These are phyloP conservation scores for Andricus quercusramuli DNA, from an alignment of 2,888 invertebrate genomes.

Conservation along the genomic window DNA sequence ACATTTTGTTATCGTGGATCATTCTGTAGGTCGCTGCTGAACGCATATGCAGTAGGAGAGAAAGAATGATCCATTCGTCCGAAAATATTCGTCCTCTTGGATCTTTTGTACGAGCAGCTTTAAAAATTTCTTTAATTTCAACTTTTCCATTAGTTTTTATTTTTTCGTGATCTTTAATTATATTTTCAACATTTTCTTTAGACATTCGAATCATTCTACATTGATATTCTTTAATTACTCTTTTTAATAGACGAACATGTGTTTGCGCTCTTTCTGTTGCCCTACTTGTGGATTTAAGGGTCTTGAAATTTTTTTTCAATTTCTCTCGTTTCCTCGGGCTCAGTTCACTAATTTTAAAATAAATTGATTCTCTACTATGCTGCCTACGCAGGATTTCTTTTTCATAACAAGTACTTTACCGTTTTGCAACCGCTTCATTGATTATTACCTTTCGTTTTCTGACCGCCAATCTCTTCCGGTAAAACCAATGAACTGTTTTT, in stretches of 20 bases:
- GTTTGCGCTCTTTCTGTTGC: background rate
- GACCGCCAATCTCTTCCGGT: background rate
- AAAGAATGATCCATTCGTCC: background rate
- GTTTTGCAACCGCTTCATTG: background rate
- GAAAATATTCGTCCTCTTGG: conserved; percentile 1
- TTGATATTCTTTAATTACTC: background rate
- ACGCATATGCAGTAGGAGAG: conserved; percentile 31
- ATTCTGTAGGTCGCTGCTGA: conserved; percentile 34
- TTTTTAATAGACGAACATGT: background rate
- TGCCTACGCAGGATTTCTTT: background rate
- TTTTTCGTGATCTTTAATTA: background rate
- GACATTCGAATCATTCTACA: background rate
- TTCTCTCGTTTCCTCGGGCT: background rate
- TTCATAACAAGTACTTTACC: background rate
- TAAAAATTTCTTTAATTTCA: conserved; percentile 31
- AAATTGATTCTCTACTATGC: background rate
- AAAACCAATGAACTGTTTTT: background rate
- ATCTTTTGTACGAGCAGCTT: background rate
- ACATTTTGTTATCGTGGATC: conserved; percentile 23
- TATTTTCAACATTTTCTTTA: background rate
- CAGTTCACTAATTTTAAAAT: background rate
- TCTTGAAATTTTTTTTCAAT: background rate
- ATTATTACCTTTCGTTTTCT: background rate
- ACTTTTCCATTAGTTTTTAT: background rate
- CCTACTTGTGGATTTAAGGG: background rate